Base-by-base conservation (phyloP, 2,113 vertebrate genomes). In the Carettochelys insculpta region DNA sequence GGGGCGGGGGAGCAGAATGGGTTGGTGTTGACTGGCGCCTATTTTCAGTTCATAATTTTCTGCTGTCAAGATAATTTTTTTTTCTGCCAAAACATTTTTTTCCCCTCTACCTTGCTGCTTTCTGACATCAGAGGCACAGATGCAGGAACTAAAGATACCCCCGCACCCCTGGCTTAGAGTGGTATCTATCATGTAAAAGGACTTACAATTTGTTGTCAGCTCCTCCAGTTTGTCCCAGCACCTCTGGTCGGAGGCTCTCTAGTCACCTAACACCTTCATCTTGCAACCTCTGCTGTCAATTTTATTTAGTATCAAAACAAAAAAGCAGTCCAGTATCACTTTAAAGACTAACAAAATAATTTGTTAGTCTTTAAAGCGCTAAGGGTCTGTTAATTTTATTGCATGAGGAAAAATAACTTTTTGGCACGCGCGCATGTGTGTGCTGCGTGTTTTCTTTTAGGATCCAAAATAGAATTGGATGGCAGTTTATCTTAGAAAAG, bases 61-160 rank as follows among this genome's bases (percentile, higher is more conserved):
- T 34, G 48, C 50, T 6, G 22, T 13, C 2, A 5, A 41, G 73
- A 53, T 31, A 82, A 76, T 83, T 51, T 24, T 61, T 68, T 84
- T 85, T 38, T 24, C 45, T 71, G 80, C 86, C 90, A 87, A 87
- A 92, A 61, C 8, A 10, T 5, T 43, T 73, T 75, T 88, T 73
- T 14, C 79, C 89, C 68, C 83, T 80, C 80, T 3, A n/a, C n/a
- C n/a, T 8, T 54, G 56, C 71, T 31, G 17, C 73, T 81, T 52
- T 91, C 68, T 53, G 65, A 58, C 27, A 24, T 25, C 20, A 2
- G 17, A 71, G 25, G 75, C 78, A 58, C 31, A 58, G 27, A 27
- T 58, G 54, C 11, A 27, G 53, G 24, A 29, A 54, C 25, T 54
- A 29, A 25, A 11, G 53, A 25, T 29, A 11, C 19, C 22, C 17